Base-by-base conservation (phyloP, 2,113 vertebrate species). In the Alectura lathami region DNA sequence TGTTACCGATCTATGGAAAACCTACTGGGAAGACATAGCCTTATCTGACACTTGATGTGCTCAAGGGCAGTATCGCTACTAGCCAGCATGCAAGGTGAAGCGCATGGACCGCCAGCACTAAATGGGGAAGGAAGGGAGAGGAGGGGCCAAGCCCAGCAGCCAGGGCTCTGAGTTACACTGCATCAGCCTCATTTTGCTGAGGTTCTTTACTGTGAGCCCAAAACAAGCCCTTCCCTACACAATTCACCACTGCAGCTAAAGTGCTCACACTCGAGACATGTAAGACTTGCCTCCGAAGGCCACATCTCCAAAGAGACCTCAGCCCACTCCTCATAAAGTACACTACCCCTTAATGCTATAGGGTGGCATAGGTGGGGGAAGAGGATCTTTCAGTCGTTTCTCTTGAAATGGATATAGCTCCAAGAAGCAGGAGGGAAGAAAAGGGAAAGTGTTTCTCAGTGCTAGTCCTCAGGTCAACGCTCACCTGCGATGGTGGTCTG, bases 401-500 rank as follows among this genome's bases (percentile, higher is more conserved):
- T 57, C 11, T 11, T 63, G 17, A 42, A 64, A 64, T 20, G 10
- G 38, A 18, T 50, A 75, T 72, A 16, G 51, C 20, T 86, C 18
- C 9, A 42, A 40, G 27, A 60, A 40, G 3, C 6, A 7, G 5
- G 10, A 83, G 4, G 7, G 68, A 86, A 51, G 10, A 20, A 68
- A 57, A 74, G 18, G 14, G 3, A n/a, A 57, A 7, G 7, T 11
- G 64, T 23, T 48, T 78, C 26, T 53, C 26, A 53, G 15, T 2
- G 0, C 5, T 10, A 48, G 1, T 26, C 26, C 30, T 77, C 4
- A 1, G 29, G 38, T 64, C 17, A 86, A 43, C 34, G 29, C 3
- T 42, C 38, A 20, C 2, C 7, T 21, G 2, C 1, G 0, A 4
- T 5, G 1, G 8, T 6, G 17, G 9, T 12, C 13, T 6, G 26